phyloP scores from a whole-genome alignment of 2,797 vertebrate genomes.

The Phrynocephalus guinanensis region DNA sequence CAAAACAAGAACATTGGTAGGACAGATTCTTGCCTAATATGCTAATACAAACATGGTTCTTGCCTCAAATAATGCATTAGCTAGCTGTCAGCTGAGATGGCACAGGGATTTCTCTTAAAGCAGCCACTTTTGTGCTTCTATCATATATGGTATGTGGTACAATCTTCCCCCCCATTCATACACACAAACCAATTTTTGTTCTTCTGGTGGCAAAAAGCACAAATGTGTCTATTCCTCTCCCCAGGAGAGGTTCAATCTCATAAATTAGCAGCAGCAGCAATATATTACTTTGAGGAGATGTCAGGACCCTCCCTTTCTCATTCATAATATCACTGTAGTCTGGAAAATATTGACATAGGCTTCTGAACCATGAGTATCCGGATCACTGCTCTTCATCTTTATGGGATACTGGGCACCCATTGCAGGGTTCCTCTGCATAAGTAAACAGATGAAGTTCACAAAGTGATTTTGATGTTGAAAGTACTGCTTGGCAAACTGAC shows the following conservation, averaged over 20 bases:
- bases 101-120: slow-evolving; percentile 49
- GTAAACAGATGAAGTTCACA: slow-evolving; percentile 52
- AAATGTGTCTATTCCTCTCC: no score
- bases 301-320: slow-evolving; percentile 21
- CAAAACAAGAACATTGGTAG: slow-evolving; percentile 53
- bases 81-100: slow-evolving; percentile 56
- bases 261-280: neutral
- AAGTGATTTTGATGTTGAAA: slow-evolving; percentile 54
- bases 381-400: slow-evolving; percentile 48
- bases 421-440: slow-evolving; percentile 64
- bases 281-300: neutral
- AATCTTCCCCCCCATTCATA: no score
- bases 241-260: no score
- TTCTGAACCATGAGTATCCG: slow-evolving; percentile 51
- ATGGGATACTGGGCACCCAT: slow-evolving; percentile 46
- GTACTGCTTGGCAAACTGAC: slow-evolving; percentile 60
- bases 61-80: slow-evolving; percentile 63
- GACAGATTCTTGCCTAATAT: slow-evolving; percentile 55
- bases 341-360: slow-evolving; percentile 47
- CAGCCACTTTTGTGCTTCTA: slow-evolving; percentile 53
- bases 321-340: neutral
- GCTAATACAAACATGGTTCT: slow-evolving; percentile 66
- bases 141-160: slow-evolving; percentile 57
- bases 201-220: no score
- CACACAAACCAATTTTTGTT: no score